Percentiles rank a stretch among this genome's conserved stretches.
Evolutionary conservation across 2,113 vertebrate species (phyloP).

Genomic region (Urocitellus parryii): DNA sequence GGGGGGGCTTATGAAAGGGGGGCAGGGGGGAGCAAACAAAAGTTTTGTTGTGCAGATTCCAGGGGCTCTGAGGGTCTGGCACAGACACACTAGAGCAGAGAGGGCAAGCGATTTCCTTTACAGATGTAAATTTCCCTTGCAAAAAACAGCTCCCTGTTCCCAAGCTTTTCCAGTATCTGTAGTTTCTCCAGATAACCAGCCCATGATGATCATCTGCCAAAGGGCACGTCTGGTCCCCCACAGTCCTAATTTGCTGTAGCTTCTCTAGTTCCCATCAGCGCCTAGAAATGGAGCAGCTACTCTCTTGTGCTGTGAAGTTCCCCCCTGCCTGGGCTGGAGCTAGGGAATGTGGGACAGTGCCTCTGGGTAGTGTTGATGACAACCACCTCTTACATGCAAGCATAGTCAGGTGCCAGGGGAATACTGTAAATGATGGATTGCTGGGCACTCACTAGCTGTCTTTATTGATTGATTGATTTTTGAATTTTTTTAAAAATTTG

Average conservation of each 20-base stretch:
- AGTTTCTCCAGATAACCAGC: neutral
- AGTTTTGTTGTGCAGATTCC: neutral
- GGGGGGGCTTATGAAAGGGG: rapidly evolving
- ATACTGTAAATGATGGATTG: neutral
- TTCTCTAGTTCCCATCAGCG: neutral
- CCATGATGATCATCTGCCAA: neutral
- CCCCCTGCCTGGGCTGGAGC: neutral
- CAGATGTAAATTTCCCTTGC: neutral
- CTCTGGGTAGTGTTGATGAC: rapidly evolving
- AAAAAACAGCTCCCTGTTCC: neutral
- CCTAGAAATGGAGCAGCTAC: neutral
- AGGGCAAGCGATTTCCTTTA: neutral
- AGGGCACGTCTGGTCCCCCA: neutral
- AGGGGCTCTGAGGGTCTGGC: too few relatives aligned
- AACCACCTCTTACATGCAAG: neutral
- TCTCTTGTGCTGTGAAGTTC: neutral
- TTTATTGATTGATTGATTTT: too few relatives aligned
- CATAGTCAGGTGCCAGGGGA: neutral
- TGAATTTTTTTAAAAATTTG: too few relatives aligned
- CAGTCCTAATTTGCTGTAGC: neutral
- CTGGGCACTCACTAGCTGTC: neutral
- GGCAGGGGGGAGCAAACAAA: neutral
- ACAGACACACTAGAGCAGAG: too few relatives aligned
- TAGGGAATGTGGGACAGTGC: neutral
- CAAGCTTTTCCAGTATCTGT: neutral